Evolutionary conservation across 2,888 invertebrate species (phyloP).

Genomic region (Colletes collaris): DNA sequence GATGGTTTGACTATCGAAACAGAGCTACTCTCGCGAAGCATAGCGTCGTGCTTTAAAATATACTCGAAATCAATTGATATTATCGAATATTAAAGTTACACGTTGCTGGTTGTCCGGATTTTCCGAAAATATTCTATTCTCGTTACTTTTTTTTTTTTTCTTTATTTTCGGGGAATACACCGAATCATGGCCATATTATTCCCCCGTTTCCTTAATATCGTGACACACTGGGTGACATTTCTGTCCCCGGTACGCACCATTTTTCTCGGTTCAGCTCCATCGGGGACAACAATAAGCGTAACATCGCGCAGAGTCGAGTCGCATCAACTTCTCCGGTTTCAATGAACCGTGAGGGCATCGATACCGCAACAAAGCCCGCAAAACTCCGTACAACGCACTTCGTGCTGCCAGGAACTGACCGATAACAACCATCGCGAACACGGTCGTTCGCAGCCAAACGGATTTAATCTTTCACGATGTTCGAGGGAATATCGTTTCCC

Average conservation of each 20-base stretch:
- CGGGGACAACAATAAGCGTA: constrained; percentile 21
- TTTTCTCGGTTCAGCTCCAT: not conserved
- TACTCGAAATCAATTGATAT: no score
- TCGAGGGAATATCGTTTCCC: not conserved
- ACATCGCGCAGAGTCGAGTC: not conserved
- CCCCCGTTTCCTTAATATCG: no score
- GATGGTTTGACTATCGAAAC: no score
- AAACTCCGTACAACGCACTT: constrained; percentile 17
- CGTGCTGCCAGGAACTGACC: constrained; percentile 7
- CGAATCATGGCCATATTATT: no score
- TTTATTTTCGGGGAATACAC: no score
- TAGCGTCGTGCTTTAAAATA: no score
- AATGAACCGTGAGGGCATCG: constrained; percentile 12
- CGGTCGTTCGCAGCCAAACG: constrained; percentile 4
- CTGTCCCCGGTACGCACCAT: not conserved
- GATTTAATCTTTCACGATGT: constrained; percentile 43
- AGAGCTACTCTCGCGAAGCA: no score
- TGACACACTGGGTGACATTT: no score
- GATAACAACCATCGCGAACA: constrained; percentile 17
- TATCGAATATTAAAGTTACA: no score
- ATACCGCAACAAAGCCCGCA: constrained; percentile 14
- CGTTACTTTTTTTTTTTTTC: no score
- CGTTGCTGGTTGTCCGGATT: no score
- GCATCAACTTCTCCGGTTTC: not conserved
- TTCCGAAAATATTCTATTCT: no score